Percentiles rank a stretch among this genome's conserved stretches.
phyloP scores from a whole-genome alignment of 2,797 vertebrate genomes.

The Miichthys miiuy region DNA sequence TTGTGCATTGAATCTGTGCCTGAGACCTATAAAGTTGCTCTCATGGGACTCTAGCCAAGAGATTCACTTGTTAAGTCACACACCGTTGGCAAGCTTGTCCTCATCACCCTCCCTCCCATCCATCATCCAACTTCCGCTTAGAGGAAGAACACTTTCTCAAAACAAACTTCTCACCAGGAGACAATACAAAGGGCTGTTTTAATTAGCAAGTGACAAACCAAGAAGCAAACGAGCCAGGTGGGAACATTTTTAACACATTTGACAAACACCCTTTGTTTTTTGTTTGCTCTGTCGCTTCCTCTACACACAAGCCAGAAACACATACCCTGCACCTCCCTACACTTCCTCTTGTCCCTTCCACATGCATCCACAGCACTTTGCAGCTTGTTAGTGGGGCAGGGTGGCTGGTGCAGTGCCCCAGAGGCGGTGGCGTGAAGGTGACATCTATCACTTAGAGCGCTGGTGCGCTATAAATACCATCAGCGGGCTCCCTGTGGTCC shows the following conservation, averaged over 20 bases:
- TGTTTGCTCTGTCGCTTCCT: conserved; percentile 39
- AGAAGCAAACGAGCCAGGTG: conserved; percentile 39
- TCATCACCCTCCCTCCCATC: conserved; percentile 40
- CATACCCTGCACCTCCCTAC: conserved; percentile 36
- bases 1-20: conserved; percentile 10
- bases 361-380: conserved; percentile 76
- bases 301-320: conserved; percentile 42
- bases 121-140: conserved; percentile 37
- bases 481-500: conserved; percentile 76
- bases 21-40: conserved; percentile 16
- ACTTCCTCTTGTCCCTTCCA: conserved; percentile 38
- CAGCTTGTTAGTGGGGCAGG: conserved; percentile 84
- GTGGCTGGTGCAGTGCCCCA: conserved; percentile 75
- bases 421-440: conserved; percentile 83
- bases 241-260: conserved; percentile 44
- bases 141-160: conserved; percentile 42
- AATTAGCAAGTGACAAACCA: conserved; percentile 62
- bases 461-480: conserved; percentile 84
- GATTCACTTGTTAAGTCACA: conserved; percentile 45
- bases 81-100: conserved; percentile 41
- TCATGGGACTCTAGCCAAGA: conserved; percentile 17
- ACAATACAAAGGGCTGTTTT: conserved; percentile 50
- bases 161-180: conserved; percentile 53
- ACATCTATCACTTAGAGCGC: conserved; percentile 87
- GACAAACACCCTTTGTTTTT: conserved; percentile 54